Base-by-base conservation (phyloP, 2,113 vertebrate genomes). In the Gobius niger region DNA sequence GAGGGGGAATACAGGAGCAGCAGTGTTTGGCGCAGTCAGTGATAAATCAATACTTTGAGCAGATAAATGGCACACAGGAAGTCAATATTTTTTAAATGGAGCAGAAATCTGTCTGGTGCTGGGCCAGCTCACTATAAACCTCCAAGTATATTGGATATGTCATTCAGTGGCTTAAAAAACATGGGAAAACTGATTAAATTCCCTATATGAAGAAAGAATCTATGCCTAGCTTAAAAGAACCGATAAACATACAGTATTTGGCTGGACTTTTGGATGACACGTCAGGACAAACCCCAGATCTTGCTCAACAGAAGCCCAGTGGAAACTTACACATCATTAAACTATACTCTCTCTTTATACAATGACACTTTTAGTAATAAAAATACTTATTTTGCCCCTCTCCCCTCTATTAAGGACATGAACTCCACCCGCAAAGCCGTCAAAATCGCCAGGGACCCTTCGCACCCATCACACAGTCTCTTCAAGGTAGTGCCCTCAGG, bases 81-180 rank as follows among this genome's bases (percentile, higher is more conserved):
- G 83, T 78, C 82, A 47, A 84, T 78, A 70, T 42, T 47, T 47
- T 34, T 65, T 72, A 76, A 72, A 82, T 14, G 70, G 41, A 19
- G 69, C 62, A 44, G 50, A 69, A 76, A 82, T 62, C 75, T 5
- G n/a, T 18, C 60, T 66, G 63, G 44, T 44, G 6, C 53, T 15
- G 44, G 15, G 49, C 41, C 24, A 49, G 16, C 19, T 65, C 18
- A 14, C 54, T 13, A 44, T 40, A 8, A 62, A 68, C 12, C 16
- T 34, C 51, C 16, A 44, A 54, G 9, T 61, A 69, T 60, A 41
- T 41, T 61, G 72, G 62, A 0, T 2, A 34, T 62, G 12, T 63
- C 51, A 34, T 47, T 12, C 3, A 18, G 4, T 15, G 44, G 24
- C 24, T 34, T 34, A 4, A 34, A 34, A 34, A 34, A 34, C 24